Evolutionary conservation across 2,113 vertebrate species (phyloP).

Genomic region (Clarias macrocephalus): DNA sequence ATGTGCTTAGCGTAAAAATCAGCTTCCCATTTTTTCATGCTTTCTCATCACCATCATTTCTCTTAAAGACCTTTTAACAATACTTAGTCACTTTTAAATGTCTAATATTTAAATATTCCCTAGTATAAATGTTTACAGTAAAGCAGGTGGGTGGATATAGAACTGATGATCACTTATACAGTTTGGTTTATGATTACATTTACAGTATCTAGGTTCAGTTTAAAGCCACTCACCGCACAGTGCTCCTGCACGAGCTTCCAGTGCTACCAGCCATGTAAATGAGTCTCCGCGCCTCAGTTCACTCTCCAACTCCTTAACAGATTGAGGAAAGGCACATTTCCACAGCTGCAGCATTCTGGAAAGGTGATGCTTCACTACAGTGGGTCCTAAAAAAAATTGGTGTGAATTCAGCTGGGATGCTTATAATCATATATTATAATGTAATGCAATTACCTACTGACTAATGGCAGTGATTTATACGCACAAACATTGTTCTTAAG

Average conservation of each 20-base stretch:
- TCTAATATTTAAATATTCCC: background rate
- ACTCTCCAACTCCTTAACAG: slow-evolving; percentile 83
- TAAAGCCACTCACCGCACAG: slow-evolving; percentile 79
- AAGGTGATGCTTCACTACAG: slow-evolving; percentile 83
- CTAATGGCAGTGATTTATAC: background rate
- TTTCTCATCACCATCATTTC: background rate
- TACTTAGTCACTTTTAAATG: background rate
- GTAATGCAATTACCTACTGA: background rate
- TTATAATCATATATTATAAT: background rate
- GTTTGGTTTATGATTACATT: background rate
- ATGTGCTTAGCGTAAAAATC: no score
- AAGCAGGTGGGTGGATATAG: background rate
- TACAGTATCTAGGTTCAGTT: background rate
- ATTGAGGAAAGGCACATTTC: slow-evolving; percentile 86
- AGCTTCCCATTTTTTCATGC: background rate
- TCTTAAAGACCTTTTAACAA: background rate
- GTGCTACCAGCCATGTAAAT: slow-evolving; percentile 93
- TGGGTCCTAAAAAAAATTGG: slow-evolving; percentile 74
- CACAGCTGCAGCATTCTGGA: slow-evolving; percentile 83
- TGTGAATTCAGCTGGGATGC: background rate
- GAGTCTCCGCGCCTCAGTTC: slow-evolving; percentile 87
- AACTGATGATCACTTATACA: background rate
- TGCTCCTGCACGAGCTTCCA: slow-evolving; percentile 91
- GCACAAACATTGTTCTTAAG: background rate
- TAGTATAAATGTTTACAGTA: background rate